A percentile compares a stretch with the other conserved stretches of the same genome.
These are phyloP conservation scores for Amphipoea oculea DNA, from an alignment of 2,888 invertebrate species.

Conservation along the genomic window DNA sequence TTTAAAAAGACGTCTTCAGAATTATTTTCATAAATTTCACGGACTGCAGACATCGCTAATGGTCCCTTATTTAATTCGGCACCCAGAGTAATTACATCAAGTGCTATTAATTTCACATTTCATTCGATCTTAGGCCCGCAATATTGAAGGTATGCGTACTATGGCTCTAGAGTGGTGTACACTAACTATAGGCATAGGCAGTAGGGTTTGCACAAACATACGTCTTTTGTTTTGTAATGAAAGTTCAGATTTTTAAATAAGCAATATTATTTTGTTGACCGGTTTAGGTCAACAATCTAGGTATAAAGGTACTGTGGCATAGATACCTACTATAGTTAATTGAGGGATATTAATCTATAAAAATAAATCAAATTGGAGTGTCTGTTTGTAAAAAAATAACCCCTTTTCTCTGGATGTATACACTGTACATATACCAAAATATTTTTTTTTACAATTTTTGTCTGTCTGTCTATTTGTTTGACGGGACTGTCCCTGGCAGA, in stretches of 20 bases:
- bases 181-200: conserved; percentile 24
- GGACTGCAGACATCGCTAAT: conserved; percentile 78
- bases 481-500: too few species aligned
- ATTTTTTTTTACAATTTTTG: too few species aligned
- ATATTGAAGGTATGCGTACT: conserved; percentile 73
- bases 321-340: neutral
- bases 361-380: too few species aligned
- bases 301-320: neutral
- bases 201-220: neutral
- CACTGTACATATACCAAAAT: too few species aligned
- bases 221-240: neutral
- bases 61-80: conserved; percentile 83
- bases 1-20: conserved; percentile 78
- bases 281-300: neutral
- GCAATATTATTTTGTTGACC: neutral
- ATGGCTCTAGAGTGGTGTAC: conserved; percentile 53
- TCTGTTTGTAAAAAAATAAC: too few species aligned
- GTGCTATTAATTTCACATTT: conserved; percentile 85
- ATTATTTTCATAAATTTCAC: conserved; percentile 78
- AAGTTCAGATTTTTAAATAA: neutral
- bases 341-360: neutral
- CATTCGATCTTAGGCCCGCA: conserved; percentile 77
- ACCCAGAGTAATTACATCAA: conserved; percentile 83
- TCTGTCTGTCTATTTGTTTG: too few species aligned
- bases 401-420: too few species aligned